Conservation (phyloP, 2,888 invertebrate genomes). For the Agonopterix subpropinquella region DNA sequence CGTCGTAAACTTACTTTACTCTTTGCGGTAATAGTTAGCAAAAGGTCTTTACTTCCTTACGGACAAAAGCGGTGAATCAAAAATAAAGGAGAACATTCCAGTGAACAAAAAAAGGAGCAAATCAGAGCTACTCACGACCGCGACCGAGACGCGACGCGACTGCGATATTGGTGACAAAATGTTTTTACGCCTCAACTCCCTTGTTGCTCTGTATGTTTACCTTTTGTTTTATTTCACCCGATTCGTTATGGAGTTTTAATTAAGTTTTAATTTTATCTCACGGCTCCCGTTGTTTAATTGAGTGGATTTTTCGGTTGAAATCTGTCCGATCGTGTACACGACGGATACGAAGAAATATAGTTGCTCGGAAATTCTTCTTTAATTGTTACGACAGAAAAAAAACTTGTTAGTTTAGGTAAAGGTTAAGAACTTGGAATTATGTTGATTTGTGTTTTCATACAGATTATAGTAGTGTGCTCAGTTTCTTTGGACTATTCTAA, state of each 20-base stretch:
- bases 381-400: conserved; percentile 20
- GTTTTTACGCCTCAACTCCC: conserved; percentile 45
- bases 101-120: conserved; percentile 9
- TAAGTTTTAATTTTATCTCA: conserved; percentile 71
- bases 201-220: conserved; percentile 5
- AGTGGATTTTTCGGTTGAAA: conserved; percentile 40
- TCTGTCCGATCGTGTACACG: conserved; percentile 24
- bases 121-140: conserved; percentile 27
- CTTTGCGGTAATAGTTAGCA: neutral
- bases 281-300: conserved; percentile 57
- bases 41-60: neutral
- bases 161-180: conserved; percentile 44
- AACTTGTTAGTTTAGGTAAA: conserved; percentile 5
- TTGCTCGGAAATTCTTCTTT: conserved; percentile 21
- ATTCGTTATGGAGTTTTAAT: conserved; percentile 63
- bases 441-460: conserved; percentile 11
- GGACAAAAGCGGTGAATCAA: neutral
- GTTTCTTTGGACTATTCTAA: neutral
- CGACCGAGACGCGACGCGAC: conserved; percentile 13
- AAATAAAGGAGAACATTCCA: conserved; percentile 1
- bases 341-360: conserved; percentile 34
- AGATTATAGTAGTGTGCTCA: neutral
- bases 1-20: no score
- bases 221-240: conserved; percentile 20
- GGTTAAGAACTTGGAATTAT: conserved; percentile 10